Evolutionary conservation across 2,797 vertebrate species (phyloP), one percentile per base, ranked within the genome.

Genomic region (Enoplosus armatus): DNA sequence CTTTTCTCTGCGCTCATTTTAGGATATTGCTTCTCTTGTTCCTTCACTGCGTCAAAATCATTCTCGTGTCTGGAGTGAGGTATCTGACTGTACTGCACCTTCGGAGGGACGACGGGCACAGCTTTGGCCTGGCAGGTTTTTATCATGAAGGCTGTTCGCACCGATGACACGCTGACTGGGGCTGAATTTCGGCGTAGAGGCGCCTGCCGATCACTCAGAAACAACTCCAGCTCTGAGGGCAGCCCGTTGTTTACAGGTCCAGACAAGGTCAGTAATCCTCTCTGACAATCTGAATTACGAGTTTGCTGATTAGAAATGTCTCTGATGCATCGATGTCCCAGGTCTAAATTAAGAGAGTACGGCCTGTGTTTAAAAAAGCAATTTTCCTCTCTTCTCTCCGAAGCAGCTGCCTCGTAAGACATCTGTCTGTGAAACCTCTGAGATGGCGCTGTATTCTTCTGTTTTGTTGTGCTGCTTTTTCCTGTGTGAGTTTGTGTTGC

Each of bases 111-210:
- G 55, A 99, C 98, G 0, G 98, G 98, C 53, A 99, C 98, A 0
- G 98, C 98, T 93, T 96, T 97, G 72, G 97, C 98, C 87, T 99
- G 98, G 89, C 97, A 98, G 12, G 98, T 98, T 91, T 98, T 98
- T 37, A 99, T 96, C 97, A 99, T 98, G 91, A 98, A 99, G 29
- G 98, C 97, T 3, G 98, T 98, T 77, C 97, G 95, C 85, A 99
- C 96, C 0, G 98, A 98, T 0, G 98, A 96, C 76, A 99, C 98
- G 0, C 98, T 98, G 79, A 99, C 96, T 0, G 98, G 98, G 27
- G 97, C 98, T 0, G 98, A 99, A 85, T 99, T 99, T 31, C 98
- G 95, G 8, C 98, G 96, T 31, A 97, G 94, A 0, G 97, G 95
- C 1, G 95, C 95, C 83, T 94, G 95, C 0, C 91, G 88, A 48